phyloP scores from a whole-genome alignment of 2,113 vertebrate genomes.

The Hystrix cristata region DNA sequence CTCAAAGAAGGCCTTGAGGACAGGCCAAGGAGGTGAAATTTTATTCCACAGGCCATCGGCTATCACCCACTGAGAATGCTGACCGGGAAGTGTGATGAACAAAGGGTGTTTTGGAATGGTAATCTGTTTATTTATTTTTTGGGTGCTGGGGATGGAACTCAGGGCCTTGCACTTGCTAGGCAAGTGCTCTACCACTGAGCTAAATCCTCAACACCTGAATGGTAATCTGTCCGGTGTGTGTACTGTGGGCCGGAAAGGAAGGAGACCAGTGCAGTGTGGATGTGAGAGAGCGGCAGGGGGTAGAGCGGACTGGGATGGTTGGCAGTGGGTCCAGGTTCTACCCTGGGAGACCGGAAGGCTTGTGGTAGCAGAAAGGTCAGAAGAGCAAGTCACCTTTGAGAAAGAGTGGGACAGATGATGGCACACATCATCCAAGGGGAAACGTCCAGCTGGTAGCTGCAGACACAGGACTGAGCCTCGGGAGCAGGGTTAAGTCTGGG shows the following conservation, averaged over 20 bases:
- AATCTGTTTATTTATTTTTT: background rate
- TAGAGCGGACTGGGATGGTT: background rate
- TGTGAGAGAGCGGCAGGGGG: background rate
- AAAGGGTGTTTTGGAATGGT: slow-evolving; percentile 37
- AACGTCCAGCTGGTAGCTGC: slow-evolving; percentile 43
- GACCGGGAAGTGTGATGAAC: background rate
- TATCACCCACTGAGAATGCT: slow-evolving; percentile 16
- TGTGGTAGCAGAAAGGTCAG: slow-evolving; percentile 44
- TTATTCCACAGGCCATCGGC: background rate
- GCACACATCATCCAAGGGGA: slow-evolving; percentile 3
- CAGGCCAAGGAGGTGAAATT: slow-evolving; percentile 54
- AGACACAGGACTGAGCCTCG: background rate
- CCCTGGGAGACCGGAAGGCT: background rate
- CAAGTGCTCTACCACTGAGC: too few species aligned
- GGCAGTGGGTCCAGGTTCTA: slow-evolving; percentile 48
- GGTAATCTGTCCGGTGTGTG: slow-evolving; percentile 8
- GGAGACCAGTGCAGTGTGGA: background rate
- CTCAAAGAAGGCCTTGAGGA: slow-evolving; percentile 18
- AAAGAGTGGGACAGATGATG: slow-evolving; percentile 38
- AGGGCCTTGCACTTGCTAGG: too few species aligned
- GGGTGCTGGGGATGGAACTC: too few species aligned
- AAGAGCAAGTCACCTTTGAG: background rate
- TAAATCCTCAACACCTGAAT: background rate
- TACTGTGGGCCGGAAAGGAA: background rate
- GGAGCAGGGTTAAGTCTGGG: background rate